Percentiles rank a stretch among this genome's conserved stretches.
Evolutionary conservation across 2,797 vertebrate species (phyloP).

Genomic region (Orestias chungarensis): DNA sequence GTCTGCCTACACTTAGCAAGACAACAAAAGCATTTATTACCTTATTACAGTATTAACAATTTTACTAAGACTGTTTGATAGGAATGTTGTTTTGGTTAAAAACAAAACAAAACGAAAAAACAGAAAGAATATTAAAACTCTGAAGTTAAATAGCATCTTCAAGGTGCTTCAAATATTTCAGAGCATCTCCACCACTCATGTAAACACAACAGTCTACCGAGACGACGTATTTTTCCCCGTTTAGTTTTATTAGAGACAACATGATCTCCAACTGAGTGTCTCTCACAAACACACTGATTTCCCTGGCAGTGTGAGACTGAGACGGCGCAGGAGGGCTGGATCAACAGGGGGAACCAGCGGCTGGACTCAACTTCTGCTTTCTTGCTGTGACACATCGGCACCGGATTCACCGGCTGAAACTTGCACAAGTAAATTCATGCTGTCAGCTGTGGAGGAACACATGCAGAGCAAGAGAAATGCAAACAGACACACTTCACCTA

Average conservation of each 20-base stretch:
- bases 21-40: background rate
- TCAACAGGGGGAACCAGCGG: conserved; percentile 30
- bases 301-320: background rate
- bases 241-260: background rate
- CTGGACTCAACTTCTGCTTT: conserved; percentile 18
- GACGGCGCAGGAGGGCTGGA: conserved; percentile 12
- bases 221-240: background rate
- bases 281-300: background rate
- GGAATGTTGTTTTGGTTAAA: background rate
- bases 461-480: background rate
- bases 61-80: background rate
- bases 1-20: background rate
- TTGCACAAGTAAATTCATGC: background rate
- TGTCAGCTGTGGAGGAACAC: background rate
- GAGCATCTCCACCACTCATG: too few relatives aligned
- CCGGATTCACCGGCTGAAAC: background rate
- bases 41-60: background rate
- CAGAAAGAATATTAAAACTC: too few relatives aligned
- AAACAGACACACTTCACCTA: background rate
- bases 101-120: background rate
- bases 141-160: background rate
- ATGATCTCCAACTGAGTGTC: background rate
- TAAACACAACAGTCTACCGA: too few relatives aligned
- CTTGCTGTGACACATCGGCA: background rate
- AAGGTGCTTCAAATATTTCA: background rate